Conservation (phyloP, 2,113 vertebrate genomes). For the Apaloderma vittatum region DNA sequence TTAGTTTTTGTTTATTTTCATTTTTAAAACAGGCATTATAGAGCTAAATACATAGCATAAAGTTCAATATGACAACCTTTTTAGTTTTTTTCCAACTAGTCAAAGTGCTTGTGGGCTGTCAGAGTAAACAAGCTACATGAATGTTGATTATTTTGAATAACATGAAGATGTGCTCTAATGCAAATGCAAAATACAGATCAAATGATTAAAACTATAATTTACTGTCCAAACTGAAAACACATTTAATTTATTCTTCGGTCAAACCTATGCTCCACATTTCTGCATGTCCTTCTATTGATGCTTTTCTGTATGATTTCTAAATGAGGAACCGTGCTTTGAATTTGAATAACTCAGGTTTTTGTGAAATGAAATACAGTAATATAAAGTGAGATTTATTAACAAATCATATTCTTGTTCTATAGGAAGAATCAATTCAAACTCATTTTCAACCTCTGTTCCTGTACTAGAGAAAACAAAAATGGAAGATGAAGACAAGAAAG, state of each 20-base stretch:
- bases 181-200: conserved; percentile 4
- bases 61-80: neutral
- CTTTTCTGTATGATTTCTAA: neutral
- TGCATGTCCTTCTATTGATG: neutral
- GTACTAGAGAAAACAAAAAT: conserved; percentile 15
- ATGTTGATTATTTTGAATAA: conserved; percentile 6
- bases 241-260: neutral
- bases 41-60: neutral
- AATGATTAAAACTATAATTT: neutral
- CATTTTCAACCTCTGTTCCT: neutral
- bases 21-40: neutral
- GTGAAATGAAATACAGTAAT: neutral
- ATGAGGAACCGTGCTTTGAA: neutral
- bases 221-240: neutral
- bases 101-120: neutral
- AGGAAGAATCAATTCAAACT: conserved; percentile 56
- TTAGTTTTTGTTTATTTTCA: conserved; percentile 5
- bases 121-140: neutral
- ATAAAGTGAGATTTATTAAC: conserved; percentile 22
- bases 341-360: neutral
- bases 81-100: neutral
- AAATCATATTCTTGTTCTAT: conserved; percentile 19
- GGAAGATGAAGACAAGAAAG: conserved; percentile 1
- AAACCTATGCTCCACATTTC: neutral
- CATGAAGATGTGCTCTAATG: neutral